Evolutionary conservation across 2,888 invertebrate genomes (phyloP), one percentile per base, ranked within the genome.

Genomic region (Drosophila maculinotata): DNA sequence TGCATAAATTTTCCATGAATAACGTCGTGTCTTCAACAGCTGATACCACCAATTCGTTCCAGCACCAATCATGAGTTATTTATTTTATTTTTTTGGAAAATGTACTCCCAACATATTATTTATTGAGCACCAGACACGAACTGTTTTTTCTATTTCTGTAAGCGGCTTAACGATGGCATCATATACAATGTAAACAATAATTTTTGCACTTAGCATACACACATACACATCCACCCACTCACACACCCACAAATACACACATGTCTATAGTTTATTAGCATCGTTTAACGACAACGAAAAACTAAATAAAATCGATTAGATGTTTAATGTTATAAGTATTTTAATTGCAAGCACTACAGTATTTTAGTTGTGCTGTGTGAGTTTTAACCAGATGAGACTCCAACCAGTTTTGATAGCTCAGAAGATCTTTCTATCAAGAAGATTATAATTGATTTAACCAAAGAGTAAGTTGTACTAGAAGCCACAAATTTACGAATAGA

Each of bases 251-350:
- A 15, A 45, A 26, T 39, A 30, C 15, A 52, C 47, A 53, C 38
- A 57, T 62, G 68, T 75, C 69, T 79, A 59, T 58, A 79, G 69
- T 72, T 69, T 71, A 72, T 68, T 79, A 85, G 79, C 42, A 57
- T 71, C 80, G 78, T 75, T 83, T 44, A 75, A 70, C 69, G 68
- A 70, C 69, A 76, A 69, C 79, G 69, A 81, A 65, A 66, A 69
- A 73, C 38, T 49, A 76, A 79, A 62, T 76, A 81, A 70, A 74
- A 52, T 53, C 59, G 54, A 59, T 64, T 77, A 67, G 56, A 78
- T 69, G 60, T 66, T 79, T 64, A 65, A 74, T 65, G 69, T 47
- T 51, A 30, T 41, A 9, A 49, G 54, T 52, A 53, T 73, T 74
- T 70, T 60, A 62, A 68, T 74, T 79, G 42, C 36, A 73, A 69